phyloP scores from a whole-genome alignment of 2,797 vertebrate species.

The Anomalospiza imberbis region DNA sequence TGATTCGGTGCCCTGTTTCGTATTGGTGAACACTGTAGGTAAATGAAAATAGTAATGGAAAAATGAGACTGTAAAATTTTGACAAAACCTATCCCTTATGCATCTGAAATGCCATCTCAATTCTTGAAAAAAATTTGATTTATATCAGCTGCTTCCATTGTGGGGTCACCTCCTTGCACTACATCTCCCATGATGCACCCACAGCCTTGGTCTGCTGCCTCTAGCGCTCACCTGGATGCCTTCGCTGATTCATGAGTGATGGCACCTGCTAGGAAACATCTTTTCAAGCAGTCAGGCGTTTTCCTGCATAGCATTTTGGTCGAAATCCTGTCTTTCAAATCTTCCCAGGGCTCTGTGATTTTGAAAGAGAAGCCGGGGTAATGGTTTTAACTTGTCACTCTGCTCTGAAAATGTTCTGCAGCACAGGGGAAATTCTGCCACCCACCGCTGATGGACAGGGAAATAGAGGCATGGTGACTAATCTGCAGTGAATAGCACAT shows the following conservation, averaged over 20 bases:
- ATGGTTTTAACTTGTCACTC: not conserved
- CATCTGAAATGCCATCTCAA: not conserved
- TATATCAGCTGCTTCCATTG: not conserved
- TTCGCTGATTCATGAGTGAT: not conserved
- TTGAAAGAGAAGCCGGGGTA: not conserved
- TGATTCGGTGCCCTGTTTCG: rapidly evolving
- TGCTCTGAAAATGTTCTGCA: not conserved
- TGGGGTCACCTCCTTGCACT: not conserved
- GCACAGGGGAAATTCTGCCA: not conserved
- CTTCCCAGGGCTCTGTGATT: not conserved
- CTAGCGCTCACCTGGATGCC: not conserved
- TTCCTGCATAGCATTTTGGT: not conserved
- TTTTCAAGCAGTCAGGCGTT: not conserved
- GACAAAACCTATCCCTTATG: not conserved
- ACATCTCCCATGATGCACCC: not conserved
- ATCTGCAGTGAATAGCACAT: not conserved
- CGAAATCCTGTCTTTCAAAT: not conserved
- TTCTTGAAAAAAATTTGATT: not conserved
- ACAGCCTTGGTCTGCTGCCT: not conserved
- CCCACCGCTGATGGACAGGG: not conserved
- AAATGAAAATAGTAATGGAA: not conserved
- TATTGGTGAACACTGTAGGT: not conserved
- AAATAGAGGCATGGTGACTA: not conserved
- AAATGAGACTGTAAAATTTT: not conserved
- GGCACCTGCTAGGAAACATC: rapidly evolving